Percentiles rank a stretch among this genome's conserved stretches.
Conservation (phyloP, 1,140 invertebrate species). For the Ditylenchus dipsaci region DNA sequence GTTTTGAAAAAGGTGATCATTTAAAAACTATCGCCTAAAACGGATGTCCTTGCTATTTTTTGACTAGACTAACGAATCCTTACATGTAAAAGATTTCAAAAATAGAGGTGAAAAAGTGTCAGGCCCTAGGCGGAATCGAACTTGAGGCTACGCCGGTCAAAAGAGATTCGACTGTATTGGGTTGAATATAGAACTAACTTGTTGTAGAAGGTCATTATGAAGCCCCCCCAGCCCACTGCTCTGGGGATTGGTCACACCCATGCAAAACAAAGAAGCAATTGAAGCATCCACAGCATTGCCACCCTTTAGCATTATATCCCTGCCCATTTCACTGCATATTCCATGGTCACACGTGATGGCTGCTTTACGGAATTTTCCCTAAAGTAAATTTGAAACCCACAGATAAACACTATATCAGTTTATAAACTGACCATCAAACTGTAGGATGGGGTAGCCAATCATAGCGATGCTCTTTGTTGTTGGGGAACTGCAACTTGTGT, state of each 20-base stretch:
- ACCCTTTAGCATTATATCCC: constrained; percentile 70
- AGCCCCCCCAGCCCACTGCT: constrained; percentile 79
- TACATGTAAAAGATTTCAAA: too few relatives aligned
- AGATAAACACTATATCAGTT: too few relatives aligned
- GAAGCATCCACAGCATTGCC: constrained; percentile 82
- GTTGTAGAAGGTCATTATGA: constrained; percentile 75
- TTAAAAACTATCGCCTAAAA: not conserved
- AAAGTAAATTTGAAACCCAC: too few relatives aligned
- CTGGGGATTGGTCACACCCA: constrained; percentile 76
- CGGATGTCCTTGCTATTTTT: not conserved
- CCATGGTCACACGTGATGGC: constrained; percentile 57
- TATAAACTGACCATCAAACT: constrained; percentile 22
- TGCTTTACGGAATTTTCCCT: constrained; percentile 45
- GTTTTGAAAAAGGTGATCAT: too few relatives aligned
- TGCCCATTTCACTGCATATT: constrained; percentile 53
- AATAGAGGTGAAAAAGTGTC: too few relatives aligned
- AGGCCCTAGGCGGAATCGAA: too few relatives aligned
- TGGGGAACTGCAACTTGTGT: constrained; percentile 25
- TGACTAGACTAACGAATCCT: too few relatives aligned
- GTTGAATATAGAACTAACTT: too few relatives aligned
- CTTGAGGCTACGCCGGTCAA: too few relatives aligned
- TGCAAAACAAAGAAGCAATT: constrained; percentile 77
- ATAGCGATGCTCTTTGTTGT: constrained; percentile 35
- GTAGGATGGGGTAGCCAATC: constrained; percentile 50
- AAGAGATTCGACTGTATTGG: too few relatives aligned